A percentile compares a stretch with the other conserved stretches of the same genome.
Evolutionary conservation across 2,888 invertebrate species (phyloP).

Genomic region (Laspeyria flexula): DNA sequence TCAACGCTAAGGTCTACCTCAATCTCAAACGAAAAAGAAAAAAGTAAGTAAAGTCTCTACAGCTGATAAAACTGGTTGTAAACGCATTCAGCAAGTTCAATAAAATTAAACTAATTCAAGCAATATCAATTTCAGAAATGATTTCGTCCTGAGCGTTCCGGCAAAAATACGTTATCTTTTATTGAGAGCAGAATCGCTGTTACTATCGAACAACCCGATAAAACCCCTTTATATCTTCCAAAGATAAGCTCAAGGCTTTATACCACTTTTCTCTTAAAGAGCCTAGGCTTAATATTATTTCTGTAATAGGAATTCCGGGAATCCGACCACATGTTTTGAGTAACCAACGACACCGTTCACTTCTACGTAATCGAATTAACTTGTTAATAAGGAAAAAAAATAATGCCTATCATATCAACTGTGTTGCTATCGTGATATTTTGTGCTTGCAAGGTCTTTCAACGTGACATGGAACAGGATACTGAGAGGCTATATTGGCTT

Average conservation of each 20-base stretch:
- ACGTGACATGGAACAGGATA: slow-evolving; percentile 54
- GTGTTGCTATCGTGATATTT: slow-evolving; percentile 4
- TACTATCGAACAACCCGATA: background rate
- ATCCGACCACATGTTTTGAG: background rate
- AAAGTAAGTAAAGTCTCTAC: too few relatives aligned
- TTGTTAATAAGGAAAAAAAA: slow-evolving; percentile 31
- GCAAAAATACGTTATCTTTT: background rate
- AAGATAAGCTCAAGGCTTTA: background rate
- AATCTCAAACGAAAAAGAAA: too few relatives aligned
- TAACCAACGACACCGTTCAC: slow-evolving; percentile 1
- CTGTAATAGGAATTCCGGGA: background rate
- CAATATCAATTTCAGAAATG: background rate
- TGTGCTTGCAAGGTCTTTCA: slow-evolving; percentile 33
- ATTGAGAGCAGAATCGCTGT: background rate
- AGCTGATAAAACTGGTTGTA: too few relatives aligned
- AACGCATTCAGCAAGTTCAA: too few relatives aligned
- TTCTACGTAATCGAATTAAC: slow-evolving; percentile 17
- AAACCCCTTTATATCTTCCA: background rate
- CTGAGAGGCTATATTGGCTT: slow-evolving; percentile 59
- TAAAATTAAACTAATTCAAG: too few relatives aligned
- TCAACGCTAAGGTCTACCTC: too few relatives aligned
- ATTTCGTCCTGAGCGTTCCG: background rate
- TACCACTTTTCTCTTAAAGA: background rate
- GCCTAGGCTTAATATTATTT: background rate
- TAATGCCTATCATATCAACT: slow-evolving; percentile 15